These are phyloP conservation scores for Salminus brasiliensis DNA, from an alignment of 2,113 vertebrate genomes.

Conservation along the genomic window DNA sequence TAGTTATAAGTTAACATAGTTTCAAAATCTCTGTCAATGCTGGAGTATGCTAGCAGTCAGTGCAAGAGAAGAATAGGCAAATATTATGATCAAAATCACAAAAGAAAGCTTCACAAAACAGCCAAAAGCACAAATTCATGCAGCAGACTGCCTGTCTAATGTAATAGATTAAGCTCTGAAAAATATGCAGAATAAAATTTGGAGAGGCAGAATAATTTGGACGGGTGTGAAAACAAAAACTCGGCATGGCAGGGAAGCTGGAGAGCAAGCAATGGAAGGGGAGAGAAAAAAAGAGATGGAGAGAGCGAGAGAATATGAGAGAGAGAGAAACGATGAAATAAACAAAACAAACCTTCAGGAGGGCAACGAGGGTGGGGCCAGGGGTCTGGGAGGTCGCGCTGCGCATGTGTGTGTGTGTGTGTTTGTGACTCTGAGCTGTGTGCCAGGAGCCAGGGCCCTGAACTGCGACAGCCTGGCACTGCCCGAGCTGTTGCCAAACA, in stretches of 20 bases:
- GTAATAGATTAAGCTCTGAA: constrained; percentile 72
- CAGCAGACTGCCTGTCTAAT: constrained; percentile 60
- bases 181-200: constrained; percentile 73
- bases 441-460: constrained; percentile 76
- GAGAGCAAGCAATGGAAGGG: constrained; percentile 32
- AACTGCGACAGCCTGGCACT: constrained; percentile 68
- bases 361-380: constrained; percentile 68
- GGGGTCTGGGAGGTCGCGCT: constrained; percentile 64
- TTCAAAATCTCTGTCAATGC: neutral
- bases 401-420: constrained; percentile 23
- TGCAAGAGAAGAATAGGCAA: constrained; percentile 8
- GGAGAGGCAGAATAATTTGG: constrained; percentile 67
- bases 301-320: neutral
- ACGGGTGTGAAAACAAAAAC: constrained; percentile 64
- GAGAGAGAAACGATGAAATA: constrained; percentile 51
- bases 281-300: neutral
- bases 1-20: constrained; percentile 9
- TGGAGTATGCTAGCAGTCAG: neutral
- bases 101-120: constrained; percentile 43
- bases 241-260: constrained; percentile 52
- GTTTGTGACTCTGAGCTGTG: constrained; percentile 50
- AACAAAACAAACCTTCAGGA: constrained; percentile 77
- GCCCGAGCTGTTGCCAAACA: constrained; percentile 72
- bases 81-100: constrained; percentile 32
- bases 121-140: constrained; percentile 59